Conservation (phyloP, 2,888 invertebrate species). For the Eupithecia subumbrata region DNA sequence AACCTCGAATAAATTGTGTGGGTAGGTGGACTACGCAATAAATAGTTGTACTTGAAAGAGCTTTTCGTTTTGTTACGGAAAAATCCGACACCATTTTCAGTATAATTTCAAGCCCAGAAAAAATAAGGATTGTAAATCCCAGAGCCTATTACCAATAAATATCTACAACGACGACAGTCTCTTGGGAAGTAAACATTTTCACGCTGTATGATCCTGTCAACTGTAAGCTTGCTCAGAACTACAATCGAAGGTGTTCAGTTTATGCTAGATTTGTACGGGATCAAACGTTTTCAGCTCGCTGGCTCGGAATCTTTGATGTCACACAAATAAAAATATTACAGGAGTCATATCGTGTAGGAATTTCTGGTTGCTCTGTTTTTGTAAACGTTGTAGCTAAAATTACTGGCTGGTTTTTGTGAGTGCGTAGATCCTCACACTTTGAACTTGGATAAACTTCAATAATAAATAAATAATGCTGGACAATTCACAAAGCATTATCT, state of each 20-base stretch:
- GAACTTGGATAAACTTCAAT: too few species aligned
- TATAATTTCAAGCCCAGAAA: not conserved
- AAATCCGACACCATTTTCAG: not conserved
- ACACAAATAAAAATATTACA: not conserved
- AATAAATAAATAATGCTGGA: too few species aligned
- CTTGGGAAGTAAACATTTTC: not conserved
- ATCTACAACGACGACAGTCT: not conserved
- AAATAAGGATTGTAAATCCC: not conserved
- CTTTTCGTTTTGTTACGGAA: not conserved
- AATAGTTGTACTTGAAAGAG: not conserved
- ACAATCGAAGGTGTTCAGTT: not conserved
- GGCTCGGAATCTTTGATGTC: slow-evolving; percentile 1
- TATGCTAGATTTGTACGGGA: not conserved
- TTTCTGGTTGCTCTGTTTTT: not conserved
- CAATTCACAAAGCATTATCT: too few species aligned
- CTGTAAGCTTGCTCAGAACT: not conserved
- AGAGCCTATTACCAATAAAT: not conserved
- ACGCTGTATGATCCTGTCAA: not conserved
- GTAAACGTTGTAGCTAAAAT: not conserved
- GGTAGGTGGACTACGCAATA: not conserved
- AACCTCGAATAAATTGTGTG: not conserved
- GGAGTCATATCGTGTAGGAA: not conserved
- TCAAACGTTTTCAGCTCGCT: not conserved
- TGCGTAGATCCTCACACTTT: too few species aligned
- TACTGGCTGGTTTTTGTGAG: not conserved